Evolutionary conservation across 1,140 invertebrate genomes (phyloP), one percentile per base, ranked within the genome.

Genomic region (Sarcophaga peregrina): DNA sequence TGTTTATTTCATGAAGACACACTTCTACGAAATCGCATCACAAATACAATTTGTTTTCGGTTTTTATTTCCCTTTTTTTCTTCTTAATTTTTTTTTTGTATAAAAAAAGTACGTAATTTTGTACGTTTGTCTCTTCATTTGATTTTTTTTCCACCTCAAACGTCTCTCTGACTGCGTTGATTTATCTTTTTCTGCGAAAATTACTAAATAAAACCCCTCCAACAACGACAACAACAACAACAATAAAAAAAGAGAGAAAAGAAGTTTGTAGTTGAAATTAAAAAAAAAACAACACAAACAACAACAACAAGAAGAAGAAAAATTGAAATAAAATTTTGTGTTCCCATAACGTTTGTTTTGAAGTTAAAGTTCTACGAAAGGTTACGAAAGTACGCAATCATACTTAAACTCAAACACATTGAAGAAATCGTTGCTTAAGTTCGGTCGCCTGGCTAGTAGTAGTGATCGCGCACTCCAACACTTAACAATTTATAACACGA

Each of bases 1-100:
- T 52, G 15, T 37, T 6, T 74, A 80, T 78, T 80, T 80, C 62
- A 20, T 68, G 62, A 68, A 68, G 37, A 58, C 76, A 83, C 82
- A 83, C 82, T 83, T 83, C 82, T 81, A 83, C 82, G 82, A 83
- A 83, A 83, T 83, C 75, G 37, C 78, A 54, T 25, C 78, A 80
- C 17, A 58, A 54, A 72, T n/a, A 68, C 25, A 68, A 68, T 68
- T 68, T 68, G 62, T 68, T 58, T 37, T 37, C 25, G 25, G n/a
- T 37, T 37, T 37, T 37, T 37, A 37, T 37, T 37, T 37, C 25
- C n/a, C 4, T 37, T 37, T 37, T 37, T 37, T 37, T 37, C 25
- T 37, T 37, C 25, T 37, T 37, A 1, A n/a, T n/a, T n/a, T n/a
- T n/a, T n/a, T n/a, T n/a, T n/a, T 58, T 5, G 54, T 58, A n/a